Percentiles rank a stretch among this genome's conserved stretches.
These are phyloP conservation scores for Myopa tessellatipennis DNA, from an alignment of 2,888 invertebrate species.

Conservation along the genomic window DNA sequence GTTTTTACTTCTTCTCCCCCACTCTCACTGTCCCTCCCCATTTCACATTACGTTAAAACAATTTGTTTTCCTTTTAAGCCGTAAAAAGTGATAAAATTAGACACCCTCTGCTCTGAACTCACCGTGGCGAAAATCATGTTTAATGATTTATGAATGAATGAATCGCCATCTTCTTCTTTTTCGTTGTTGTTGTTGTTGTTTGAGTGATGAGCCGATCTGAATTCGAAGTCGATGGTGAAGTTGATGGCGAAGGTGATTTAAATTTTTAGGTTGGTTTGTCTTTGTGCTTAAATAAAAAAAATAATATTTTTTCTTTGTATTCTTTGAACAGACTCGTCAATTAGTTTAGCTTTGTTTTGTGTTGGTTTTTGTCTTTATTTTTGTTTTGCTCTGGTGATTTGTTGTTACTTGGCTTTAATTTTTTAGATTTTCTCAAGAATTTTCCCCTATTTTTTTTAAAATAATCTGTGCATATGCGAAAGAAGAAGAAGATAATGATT, in stretches of 20 bases:
- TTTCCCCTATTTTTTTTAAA: background rate
- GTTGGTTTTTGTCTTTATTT: background rate
- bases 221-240: background rate
- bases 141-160: slow-evolving; percentile 65
- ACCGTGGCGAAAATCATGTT: slow-evolving; percentile 62
- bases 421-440: too few species aligned
- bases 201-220: slow-evolving; percentile 46
- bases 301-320: background rate
- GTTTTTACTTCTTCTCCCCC: slow-evolving; percentile 41
- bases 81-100: slow-evolving; percentile 38
- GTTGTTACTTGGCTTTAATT: too few species aligned
- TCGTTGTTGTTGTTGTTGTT: slow-evolving; percentile 48
- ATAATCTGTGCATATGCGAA: too few species aligned
- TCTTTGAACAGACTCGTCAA: background rate
- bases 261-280: background rate
- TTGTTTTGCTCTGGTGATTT: too few species aligned
- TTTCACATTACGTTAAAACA: background rate
- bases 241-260: background rate
- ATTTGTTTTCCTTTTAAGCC: slow-evolving; percentile 8
- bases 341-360: background rate
- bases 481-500: too few species aligned
- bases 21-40: slow-evolving; percentile 48
- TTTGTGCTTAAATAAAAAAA: background rate
- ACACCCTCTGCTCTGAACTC: slow-evolving; percentile 17
- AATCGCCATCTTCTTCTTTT: slow-evolving; percentile 61